Percentiles rank a stretch among this genome's conserved stretches.
Conservation (phyloP, 1,140 invertebrate species). For the Aphis gossypii region DNA sequence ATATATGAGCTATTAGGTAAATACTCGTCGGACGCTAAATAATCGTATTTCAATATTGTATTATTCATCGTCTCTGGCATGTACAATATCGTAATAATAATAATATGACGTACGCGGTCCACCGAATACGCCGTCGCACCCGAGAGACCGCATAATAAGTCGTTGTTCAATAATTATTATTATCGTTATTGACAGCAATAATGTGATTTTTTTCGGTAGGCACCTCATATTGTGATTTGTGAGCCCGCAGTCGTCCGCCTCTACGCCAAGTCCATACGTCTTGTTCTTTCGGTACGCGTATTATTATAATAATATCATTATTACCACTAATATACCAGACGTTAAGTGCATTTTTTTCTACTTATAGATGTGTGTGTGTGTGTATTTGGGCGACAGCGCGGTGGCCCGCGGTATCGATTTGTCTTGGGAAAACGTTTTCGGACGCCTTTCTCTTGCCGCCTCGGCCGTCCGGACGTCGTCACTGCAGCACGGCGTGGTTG, state of each 20-base stretch:
- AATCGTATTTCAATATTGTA: not conserved
- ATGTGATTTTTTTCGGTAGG: not conserved
- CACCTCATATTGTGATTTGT: no score
- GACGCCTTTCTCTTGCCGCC: not conserved
- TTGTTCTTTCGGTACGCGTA: no score
- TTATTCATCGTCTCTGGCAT: not conserved
- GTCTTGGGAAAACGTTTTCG: not conserved
- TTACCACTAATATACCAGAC: not conserved
- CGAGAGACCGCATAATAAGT: not conserved
- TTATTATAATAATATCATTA: not conserved
- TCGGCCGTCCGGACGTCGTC: no score
- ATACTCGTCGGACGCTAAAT: not conserved
- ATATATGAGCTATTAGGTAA: not conserved
- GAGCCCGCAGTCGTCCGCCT: not conserved
- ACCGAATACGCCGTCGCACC: no score
- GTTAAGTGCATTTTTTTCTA: not conserved
- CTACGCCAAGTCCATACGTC: no score
- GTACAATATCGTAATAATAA: not conserved
- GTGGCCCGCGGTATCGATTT: not conserved
- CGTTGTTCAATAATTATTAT: not conserved
- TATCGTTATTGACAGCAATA: not conserved
- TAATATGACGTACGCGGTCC: not conserved
- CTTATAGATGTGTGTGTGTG: not conserved
- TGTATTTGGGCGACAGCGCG: not conserved
- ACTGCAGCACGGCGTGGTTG: not conserved